Conservation (phyloP, 2,888 invertebrate species). For the Anoplius nigerrimus region DNA sequence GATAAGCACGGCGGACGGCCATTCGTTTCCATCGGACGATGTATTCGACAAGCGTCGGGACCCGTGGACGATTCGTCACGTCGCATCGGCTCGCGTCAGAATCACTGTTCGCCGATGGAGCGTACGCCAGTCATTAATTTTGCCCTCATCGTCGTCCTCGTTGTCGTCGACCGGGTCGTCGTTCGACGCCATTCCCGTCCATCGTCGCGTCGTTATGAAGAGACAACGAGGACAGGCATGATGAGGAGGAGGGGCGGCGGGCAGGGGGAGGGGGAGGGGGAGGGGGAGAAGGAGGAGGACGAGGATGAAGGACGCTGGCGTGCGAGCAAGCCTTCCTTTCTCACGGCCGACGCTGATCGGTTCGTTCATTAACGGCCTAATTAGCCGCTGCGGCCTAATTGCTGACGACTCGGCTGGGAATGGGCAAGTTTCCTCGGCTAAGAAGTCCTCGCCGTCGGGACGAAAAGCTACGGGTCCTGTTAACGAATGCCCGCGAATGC, state of each 20-base stretch:
- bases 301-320: not conserved
- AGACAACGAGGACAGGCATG: not conserved
- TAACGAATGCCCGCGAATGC: not conserved
- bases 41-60: slow-evolving; percentile 17
- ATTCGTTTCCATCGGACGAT: slow-evolving; percentile 19
- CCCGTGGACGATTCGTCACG: slow-evolving; percentile 47
- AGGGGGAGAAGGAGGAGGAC: not conserved
- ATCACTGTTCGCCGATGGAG: slow-evolving; percentile 42
- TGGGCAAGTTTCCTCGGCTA: slow-evolving; percentile 38
- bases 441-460: slow-evolving; percentile 12
- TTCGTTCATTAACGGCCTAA: slow-evolving; percentile 59
- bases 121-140: slow-evolving; percentile 40
- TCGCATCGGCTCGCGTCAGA: slow-evolving; percentile 46
- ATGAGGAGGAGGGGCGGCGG: not conserved
- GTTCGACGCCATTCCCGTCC: slow-evolving; percentile 12
- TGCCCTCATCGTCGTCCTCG: slow-evolving; percentile 35
- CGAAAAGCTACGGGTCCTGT: not conserved
- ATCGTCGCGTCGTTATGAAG: slow-evolving; percentile 19
- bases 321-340: slow-evolving; percentile 9
- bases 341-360: slow-evolving; percentile 35
- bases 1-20: slow-evolving; percentile 23
- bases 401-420: slow-evolving; percentile 35
- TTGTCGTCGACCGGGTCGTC: slow-evolving; percentile 30
- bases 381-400: slow-evolving; percentile 63
- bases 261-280: not conserved